phyloP scores from a whole-genome alignment of 2,113 vertebrate genomes.

The Sturnus vulgaris region DNA sequence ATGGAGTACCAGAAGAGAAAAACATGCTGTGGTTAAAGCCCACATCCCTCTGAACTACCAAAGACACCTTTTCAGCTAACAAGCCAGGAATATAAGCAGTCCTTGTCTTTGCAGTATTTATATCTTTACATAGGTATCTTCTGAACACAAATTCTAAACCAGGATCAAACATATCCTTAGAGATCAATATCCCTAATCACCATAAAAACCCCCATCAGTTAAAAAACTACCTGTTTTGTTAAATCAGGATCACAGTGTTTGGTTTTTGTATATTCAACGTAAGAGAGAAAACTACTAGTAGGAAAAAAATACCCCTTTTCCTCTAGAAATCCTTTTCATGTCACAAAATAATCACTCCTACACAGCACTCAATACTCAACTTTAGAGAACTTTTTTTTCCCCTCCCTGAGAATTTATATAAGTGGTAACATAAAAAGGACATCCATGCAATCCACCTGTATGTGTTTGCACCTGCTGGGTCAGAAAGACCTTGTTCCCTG shows the following conservation, averaged over 20 bases:
- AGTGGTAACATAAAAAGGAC: neutral
- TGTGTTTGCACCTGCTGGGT: constrained; percentile 65
- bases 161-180: neutral
- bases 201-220: neutral
- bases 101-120: neutral
- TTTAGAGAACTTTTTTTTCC: neutral
- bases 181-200: neutral
- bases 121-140: neutral
- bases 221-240: neutral
- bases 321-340: neutral
- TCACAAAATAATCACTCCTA: neutral
- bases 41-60: neutral
- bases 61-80: neutral
- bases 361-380: neutral
- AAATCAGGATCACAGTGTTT: neutral
- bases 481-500: constrained; percentile 68
- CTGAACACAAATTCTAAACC: neutral
- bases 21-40: neutral
- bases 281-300: neutral
- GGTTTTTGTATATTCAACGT: neutral
- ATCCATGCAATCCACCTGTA: constrained; percentile 28
- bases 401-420: neutral
- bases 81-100: neutral
- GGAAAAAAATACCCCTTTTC: neutral
- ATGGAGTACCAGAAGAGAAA: neutral